Evolutionary conservation across 2,888 invertebrate genomes (phyloP).

Genomic region (Pecten maximus): DNA sequence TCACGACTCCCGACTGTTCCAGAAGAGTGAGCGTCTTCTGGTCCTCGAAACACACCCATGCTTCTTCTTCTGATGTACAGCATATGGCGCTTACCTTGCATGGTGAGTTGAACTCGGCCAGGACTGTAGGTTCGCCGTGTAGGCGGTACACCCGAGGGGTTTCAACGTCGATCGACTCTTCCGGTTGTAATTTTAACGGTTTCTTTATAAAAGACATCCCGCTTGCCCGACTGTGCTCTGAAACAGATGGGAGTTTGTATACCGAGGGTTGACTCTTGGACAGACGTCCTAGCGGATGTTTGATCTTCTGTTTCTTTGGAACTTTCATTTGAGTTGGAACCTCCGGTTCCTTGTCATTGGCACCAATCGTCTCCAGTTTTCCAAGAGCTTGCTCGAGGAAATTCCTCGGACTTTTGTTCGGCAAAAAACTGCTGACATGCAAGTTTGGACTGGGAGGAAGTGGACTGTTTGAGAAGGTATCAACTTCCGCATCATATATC

Average conservation of each 20-base stretch:
- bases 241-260: background rate
- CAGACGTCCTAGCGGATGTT: background rate
- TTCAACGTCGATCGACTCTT: background rate
- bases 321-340: background rate
- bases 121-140: background rate
- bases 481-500: background rate
- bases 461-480: background rate
- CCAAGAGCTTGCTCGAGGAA: background rate
- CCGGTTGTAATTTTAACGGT: background rate
- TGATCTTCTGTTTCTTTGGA: background rate
- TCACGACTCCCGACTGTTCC: background rate
- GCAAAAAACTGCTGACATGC: background rate
- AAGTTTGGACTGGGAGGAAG: background rate
- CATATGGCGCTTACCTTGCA: background rate
- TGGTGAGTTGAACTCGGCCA: background rate
- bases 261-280: background rate
- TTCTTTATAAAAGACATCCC: background rate
- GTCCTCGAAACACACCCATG: slow-evolving; percentile 18
- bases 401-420: background rate
- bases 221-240: background rate
- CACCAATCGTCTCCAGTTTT: background rate
- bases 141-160: background rate
- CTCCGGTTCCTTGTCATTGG: background rate
- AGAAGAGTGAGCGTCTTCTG: background rate
- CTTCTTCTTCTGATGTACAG: background rate